Conservation (phyloP, 2,797 vertebrate genomes). For the Pseudochirops corinnae region DNA sequence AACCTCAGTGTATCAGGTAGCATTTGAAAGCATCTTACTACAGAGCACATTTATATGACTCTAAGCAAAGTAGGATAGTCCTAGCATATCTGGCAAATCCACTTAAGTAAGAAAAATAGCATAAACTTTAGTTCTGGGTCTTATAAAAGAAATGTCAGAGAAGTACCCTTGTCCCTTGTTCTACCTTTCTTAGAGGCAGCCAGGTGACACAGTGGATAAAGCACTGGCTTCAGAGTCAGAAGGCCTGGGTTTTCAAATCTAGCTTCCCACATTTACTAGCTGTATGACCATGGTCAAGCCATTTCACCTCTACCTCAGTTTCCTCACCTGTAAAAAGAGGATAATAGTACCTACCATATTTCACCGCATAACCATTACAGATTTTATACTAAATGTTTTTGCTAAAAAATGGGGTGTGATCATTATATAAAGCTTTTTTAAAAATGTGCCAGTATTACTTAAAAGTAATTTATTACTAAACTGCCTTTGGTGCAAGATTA, state of each 20-base stretch:
- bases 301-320: not conserved
- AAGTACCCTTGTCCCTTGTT: not conserved
- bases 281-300: not conserved
- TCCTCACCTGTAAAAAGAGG: not conserved
- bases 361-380: no score
- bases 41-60: not conserved
- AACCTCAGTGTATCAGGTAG: conserved; percentile 24
- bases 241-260: not conserved
- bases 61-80: conserved; percentile 16
- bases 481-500: no score
- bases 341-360: not conserved
- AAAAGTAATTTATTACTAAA: no score
- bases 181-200: not conserved
- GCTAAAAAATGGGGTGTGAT: no score
- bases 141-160: not conserved
- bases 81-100: not conserved
- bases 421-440: no score
- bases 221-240: not conserved
- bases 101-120: conserved; percentile 13
- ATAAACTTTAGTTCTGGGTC: conserved; percentile 15
- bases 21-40: conserved; percentile 26
- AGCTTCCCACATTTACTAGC: not conserved
- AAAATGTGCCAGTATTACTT: no score
- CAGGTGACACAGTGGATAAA: not conserved
- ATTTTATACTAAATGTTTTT: no score